These are phyloP conservation scores for Taphrorychus bicolor DNA, from an alignment of 2,888 invertebrate species.

Conservation along the genomic window DNA sequence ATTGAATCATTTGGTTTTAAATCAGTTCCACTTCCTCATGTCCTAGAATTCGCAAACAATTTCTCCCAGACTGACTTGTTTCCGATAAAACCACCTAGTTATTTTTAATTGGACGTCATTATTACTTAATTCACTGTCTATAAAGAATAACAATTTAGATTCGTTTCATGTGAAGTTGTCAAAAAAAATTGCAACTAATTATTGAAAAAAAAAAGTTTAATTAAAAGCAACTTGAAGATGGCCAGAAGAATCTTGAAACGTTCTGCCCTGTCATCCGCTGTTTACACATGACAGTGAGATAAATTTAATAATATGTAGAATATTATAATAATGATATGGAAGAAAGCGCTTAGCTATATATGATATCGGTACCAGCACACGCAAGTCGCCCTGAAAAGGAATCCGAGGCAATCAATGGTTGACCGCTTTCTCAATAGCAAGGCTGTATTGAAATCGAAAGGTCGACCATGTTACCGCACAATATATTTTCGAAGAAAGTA, in stretches of 20 bases:
- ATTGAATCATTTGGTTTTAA: not conserved
- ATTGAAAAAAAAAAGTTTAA: too few relatives aligned
- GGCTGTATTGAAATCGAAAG: constrained; percentile 41
- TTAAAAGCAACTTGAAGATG: not conserved
- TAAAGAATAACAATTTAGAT: too few relatives aligned
- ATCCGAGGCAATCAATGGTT: too few relatives aligned
- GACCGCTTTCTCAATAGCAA: constrained; percentile 42
- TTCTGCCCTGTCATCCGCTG: too few relatives aligned
- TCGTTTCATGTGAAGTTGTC: too few relatives aligned
- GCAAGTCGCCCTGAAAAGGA: not conserved
- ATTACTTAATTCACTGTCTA: not conserved
- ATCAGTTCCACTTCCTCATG: constrained; percentile 2
- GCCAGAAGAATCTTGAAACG: not conserved
- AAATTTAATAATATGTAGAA: too few relatives aligned
- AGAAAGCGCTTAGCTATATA: too few relatives aligned
- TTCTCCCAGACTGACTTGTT: constrained; percentile 5
- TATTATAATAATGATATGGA: too few relatives aligned
- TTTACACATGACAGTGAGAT: too few relatives aligned
- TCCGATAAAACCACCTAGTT: constrained; percentile 2
- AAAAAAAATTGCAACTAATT: too few relatives aligned
- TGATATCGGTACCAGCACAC: constrained; percentile 1
- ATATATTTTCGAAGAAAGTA: constrained; percentile 16
- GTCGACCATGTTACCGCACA: constrained; percentile 35
- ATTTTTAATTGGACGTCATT: not conserved
- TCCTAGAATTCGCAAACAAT: constrained; percentile 7